phyloP scores from a whole-genome alignment of 2,888 invertebrate species.

The Eupithecia centaureata region DNA sequence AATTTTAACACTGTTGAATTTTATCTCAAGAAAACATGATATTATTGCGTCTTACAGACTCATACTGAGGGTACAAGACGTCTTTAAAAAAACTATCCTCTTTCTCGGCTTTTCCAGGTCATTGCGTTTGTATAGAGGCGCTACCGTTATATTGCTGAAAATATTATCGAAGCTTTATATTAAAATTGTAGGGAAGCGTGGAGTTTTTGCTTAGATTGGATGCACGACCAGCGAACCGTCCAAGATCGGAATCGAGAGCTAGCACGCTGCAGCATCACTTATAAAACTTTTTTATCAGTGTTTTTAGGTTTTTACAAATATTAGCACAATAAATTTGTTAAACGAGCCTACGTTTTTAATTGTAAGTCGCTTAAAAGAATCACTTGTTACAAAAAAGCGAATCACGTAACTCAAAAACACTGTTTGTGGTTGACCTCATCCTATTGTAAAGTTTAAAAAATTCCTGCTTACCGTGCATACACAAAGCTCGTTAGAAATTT shows the following conservation, averaged over 20 bases:
- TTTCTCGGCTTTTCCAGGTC: conserved; percentile 57
- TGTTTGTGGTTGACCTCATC: too few species aligned
- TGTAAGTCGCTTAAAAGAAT: too few species aligned
- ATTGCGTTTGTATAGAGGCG: conserved; percentile 56
- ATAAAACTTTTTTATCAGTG: too few species aligned
- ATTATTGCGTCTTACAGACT: not conserved
- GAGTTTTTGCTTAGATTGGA: conserved; percentile 39
- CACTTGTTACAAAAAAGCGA: too few species aligned
- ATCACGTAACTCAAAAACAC: too few species aligned
- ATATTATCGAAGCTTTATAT: conserved; percentile 43
- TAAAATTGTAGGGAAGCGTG: conserved; percentile 29
- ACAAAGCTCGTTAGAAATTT: too few species aligned
- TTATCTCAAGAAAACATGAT: not conserved
- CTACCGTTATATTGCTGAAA: conserved; percentile 49
- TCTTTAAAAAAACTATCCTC: conserved; percentile 52
- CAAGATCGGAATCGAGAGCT: not conserved
- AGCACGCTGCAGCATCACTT: not conserved
- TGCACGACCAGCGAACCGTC: conserved; percentile 34
- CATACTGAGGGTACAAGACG: not conserved
- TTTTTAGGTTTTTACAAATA: too few species aligned
- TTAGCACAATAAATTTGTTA: too few species aligned
- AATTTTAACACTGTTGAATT: too few species aligned
- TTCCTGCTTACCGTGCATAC: too few species aligned
- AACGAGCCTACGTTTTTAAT: too few species aligned
- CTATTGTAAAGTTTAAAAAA: too few species aligned